phyloP scores from a whole-genome alignment of 2,113 vertebrate species.

The Pungitius pungitius region DNA sequence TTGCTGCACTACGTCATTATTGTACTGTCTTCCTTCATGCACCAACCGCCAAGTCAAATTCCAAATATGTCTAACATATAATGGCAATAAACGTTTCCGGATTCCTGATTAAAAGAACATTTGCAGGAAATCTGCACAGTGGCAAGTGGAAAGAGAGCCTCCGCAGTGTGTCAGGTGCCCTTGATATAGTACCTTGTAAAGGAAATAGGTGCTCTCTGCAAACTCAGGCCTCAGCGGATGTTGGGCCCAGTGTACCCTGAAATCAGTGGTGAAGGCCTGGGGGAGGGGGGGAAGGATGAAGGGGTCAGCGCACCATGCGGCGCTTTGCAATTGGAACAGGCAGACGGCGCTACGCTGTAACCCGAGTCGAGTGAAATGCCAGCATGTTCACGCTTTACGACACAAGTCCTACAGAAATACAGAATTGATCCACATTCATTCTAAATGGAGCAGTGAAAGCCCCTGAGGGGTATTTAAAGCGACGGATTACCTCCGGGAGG shows the following conservation, averaged over 20 bases:
- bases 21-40: too few relatives aligned
- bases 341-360: slow-evolving; percentile 18
- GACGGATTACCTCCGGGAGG: slow-evolving; percentile 90
- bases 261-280: slow-evolving; percentile 99
- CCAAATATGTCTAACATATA: too few relatives aligned
- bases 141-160: slow-evolving; percentile 1
- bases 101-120: too few relatives aligned
- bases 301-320: slow-evolving; percentile 30
- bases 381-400: not conserved
- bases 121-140: not conserved
- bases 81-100: too few relatives aligned
- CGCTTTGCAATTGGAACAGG: slow-evolving; percentile 3
- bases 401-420: not conserved
- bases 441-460: not conserved
- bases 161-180: slow-evolving; percentile 21
- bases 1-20: too few relatives aligned
- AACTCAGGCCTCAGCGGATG: slow-evolving; percentile 97
- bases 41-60: too few relatives aligned
- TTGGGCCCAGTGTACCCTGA: slow-evolving; percentile 98
- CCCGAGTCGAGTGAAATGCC: not conserved
- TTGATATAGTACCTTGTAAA: slow-evolving; percentile 90
- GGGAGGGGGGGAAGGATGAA: slow-evolving; percentile 44
- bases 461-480: not conserved
- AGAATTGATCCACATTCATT: not conserved
- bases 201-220: slow-evolving; percentile 98